Evolutionary conservation across 1,140 invertebrate species (phyloP).

Genomic region (Philopotamus ludificatus): DNA sequence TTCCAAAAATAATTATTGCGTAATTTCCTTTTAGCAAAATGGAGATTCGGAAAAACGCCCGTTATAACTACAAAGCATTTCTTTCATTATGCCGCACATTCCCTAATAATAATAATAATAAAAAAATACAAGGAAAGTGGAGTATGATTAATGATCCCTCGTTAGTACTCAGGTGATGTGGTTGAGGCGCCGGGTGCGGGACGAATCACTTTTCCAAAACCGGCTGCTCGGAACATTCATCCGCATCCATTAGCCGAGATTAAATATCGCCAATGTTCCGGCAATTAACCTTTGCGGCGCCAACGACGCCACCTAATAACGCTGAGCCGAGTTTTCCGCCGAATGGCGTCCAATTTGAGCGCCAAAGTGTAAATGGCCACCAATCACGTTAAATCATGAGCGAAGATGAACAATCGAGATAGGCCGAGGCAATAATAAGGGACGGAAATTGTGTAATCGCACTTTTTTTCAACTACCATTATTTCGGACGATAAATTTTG

Average conservation of each 20-base stretch:
- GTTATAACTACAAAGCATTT: background rate
- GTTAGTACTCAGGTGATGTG: background rate
- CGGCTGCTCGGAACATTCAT: background rate
- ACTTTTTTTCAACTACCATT: too few relatives aligned
- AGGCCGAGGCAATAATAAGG: too few relatives aligned
- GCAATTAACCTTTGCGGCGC: constrained; percentile 20
- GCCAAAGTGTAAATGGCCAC: background rate
- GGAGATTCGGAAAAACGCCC: too few relatives aligned
- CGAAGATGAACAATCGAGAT: background rate
- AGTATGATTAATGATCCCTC: constrained; percentile 15
- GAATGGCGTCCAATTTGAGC: constrained; percentile 8
- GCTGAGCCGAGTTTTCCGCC: background rate
- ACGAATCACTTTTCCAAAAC: constrained; percentile 23
- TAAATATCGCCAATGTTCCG: constrained; percentile 26
- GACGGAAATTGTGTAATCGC: background rate
- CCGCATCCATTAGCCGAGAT: constrained; percentile 30
- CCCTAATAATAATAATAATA: background rate
- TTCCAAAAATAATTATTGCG: too few relatives aligned
- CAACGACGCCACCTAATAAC: too few relatives aligned
- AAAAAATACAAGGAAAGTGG: background rate
- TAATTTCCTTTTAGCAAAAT: too few relatives aligned
- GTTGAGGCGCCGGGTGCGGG: background rate
- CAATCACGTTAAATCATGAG: background rate
- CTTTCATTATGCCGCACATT: background rate
- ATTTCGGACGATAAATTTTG: too few relatives aligned